Evolutionary conservation across 2,888 invertebrate species (phyloP), one percentile per base, ranked within the genome.

Genomic region (Orthosia gracilis): DNA sequence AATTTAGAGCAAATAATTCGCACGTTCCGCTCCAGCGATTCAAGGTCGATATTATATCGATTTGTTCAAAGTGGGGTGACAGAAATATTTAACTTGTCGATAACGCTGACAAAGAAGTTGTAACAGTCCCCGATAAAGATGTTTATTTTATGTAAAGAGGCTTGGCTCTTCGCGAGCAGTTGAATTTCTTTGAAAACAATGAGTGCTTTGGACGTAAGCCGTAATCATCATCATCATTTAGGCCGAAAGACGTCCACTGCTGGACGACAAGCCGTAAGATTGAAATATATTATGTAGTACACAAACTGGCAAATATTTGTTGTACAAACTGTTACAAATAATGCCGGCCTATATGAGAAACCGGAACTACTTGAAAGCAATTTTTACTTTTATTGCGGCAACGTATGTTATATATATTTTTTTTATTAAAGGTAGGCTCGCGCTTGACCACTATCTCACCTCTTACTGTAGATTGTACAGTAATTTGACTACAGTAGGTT

Each of bases 31-130:
- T 86, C 80, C 89, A 90, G 89, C 89, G 89, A 89, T 92, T 93
- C 95, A 95, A 95, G 95, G 95, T 94, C 93, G 91, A 89, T 89
- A 88, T 89, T 87, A 87, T 90, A 93, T 94, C 87, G 94, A 94
- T 94, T 92, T 88, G 79, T 84, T 81, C 78, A 79, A 85, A 71
- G 74, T 87, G 85, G 92, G 92, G 92, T 89, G 89, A 84, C 87
- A 85, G 78, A 79, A 75, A 78, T 80, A n/a, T n/a, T n/a, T n/a
- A 76, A 78, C 72, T 59, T 59, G 62, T 76, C 31, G 54, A 66
- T 59, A 69, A 73, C 59, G 57, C 23, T 66, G 47, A 26, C 21
- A 47, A 58, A 69, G 3, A 54, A 61, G n/a, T 55, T 52, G 12
- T 50, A 55, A 52, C 23, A 52, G 1, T 26, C 5, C 2, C 45